These are phyloP conservation scores for Cyclopterus lumpus DNA, from an alignment of 2,797 vertebrate species.

Conservation along the genomic window DNA sequence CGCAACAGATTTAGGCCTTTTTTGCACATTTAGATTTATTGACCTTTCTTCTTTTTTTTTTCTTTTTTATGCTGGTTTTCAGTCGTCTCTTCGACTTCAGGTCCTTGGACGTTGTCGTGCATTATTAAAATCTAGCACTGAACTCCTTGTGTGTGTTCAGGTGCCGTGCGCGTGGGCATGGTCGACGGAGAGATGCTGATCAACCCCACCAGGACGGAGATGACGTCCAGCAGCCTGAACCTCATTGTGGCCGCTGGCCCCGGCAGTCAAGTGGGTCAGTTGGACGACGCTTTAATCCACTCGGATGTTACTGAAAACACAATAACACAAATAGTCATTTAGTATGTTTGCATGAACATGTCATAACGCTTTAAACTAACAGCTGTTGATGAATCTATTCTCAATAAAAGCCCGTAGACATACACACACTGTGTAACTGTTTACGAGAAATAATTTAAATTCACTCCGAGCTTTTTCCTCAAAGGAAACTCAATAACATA, in stretches of 20 bases:
- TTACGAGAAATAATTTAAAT: no score
- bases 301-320: neutral
- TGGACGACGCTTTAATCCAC: neutral
- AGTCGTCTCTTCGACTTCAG: neutral
- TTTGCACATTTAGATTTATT: neutral
- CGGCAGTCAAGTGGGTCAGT: slow-evolving; percentile 92
- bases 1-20: neutral
- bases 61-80: neutral
- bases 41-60: neutral
- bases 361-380: neutral
- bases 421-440: no score
- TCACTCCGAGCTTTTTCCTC: neutral
- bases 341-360: neutral
- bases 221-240: slow-evolving; percentile 90
- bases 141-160: slow-evolving; percentile 72
- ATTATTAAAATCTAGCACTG: neutral
- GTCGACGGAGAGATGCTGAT: slow-evolving; percentile 88
- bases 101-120: neutral
- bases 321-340: neutral
- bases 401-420: neutral
- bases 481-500: no score
- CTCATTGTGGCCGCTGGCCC: slow-evolving; percentile 90
- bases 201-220: slow-evolving; percentile 93
- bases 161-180: slow-evolving; percentile 94
- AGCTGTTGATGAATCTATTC: neutral